Evolutionary conservation across 2,888 invertebrate genomes (phyloP), one percentile per base, ranked within the genome.

Genomic region (Volucella bombylans): DNA sequence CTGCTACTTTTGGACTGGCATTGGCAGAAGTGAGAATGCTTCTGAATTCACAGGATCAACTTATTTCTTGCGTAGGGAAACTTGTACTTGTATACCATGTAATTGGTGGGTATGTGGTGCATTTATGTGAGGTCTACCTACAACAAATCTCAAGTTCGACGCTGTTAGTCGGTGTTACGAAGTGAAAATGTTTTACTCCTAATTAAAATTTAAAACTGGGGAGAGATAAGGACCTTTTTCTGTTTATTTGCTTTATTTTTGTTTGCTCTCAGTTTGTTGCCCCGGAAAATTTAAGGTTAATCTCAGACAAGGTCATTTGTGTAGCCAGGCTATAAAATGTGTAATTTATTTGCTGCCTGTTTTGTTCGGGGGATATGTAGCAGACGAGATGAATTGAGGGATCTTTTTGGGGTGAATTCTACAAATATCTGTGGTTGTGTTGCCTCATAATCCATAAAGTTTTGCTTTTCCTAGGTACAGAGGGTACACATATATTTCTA

Each of bases 181-280:
- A 73, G 54, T 47, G 47, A 69, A 55, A 72, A 78, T 73, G 47
- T 72, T 78, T 62, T 62, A 49, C 9, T 68, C 50, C 62, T 78
- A 82, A 82, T 82, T 82, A 78, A 82, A 72, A 82, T 78, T 78
- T 72, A 82, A 62, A 67, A 52, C 68, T 72, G 57, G 41, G 47
- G 54, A 47, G 14, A 57, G 41, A 18, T 62, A 43, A 55, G 59
- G 4, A 50, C 31, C n/a, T 11, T 45, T 11, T 45, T 45, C 45
- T 45, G 45, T 12, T 45, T 38, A 4, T 55, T 55, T 45, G 45
- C 12, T 45, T 45, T n/a, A 4, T 45, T 45, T 45, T 45, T 45
- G 10, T 6, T 45, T 45, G 4, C 4, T 45, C n/a, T 12, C 12
- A 11, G 45, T 45, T 14, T 43, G 12, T 49, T 76, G 15, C 43